Base-by-base conservation (phyloP, 1,140 invertebrate species). In the Lordiphosa stackelbergi region DNA sequence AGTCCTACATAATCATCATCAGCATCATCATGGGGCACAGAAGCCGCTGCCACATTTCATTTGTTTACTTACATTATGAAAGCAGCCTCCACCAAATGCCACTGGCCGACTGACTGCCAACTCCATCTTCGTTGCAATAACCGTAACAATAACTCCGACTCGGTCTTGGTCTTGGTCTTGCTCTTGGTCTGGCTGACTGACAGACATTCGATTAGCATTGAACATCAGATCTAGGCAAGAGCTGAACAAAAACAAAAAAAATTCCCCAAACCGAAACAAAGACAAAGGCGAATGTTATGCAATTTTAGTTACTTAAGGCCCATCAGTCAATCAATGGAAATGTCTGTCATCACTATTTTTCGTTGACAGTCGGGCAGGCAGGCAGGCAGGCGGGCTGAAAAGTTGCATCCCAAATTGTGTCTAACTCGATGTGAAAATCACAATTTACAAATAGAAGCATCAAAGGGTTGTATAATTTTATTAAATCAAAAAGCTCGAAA, bases 221-320 rank as follows among this genome's bases (percentile, higher is more conserved):
- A 65, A 62, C 64, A 75, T 72, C 53, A 53, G 53, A 73, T 31
- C 28, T 31, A 31, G 28, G 28, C 28, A 31, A 28, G 6, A 28
- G 24, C 24, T 28, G 24, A 28, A 7, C 24, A 28, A 28, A 28
- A 31, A 31, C 6, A 8, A 31, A 8, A 31, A 31, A 31, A 31
- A 8, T 31, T 8, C 28, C 28, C 28, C 6, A 31, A 31, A 31
- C 28, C 28, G 28, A 31, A 31, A 31, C 1, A 31, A 31, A 31
- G 57, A 45, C 34, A 34, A 7, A 38, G 57, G 47, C 54, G 54
- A 73, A 73, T 74, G 71, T 78, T 77, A 77, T 79, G 75, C 75
- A 79, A 79, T 81, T 79, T 74, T 41, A 79, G 75, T 79, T 79
- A 79, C 75, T 79, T 81, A 81, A 73, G 61, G 75, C 59, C 71